A percentile compares a stretch with the other conserved stretches of the same genome.
These are phyloP conservation scores for Dendronephthya gigantea DNA, from an alignment of 64 coral and sea anemone species.

Conservation along the genomic window DNA sequence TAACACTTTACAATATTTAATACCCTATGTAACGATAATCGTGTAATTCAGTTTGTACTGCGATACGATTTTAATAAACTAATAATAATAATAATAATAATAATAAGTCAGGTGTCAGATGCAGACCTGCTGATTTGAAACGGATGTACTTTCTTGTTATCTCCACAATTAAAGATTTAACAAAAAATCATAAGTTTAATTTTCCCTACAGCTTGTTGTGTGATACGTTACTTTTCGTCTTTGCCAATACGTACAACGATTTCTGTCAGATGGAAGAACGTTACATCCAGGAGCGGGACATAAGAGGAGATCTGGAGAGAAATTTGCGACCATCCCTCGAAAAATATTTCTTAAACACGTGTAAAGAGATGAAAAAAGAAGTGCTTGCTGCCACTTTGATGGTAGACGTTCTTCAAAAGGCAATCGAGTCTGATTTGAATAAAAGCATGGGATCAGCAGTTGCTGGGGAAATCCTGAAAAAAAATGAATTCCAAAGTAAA, in stretches of 20 bases:
- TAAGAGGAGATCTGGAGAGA: not conserved
- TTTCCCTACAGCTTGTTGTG: not conserved
- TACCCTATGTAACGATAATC: too few relatives aligned
- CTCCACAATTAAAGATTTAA: not conserved
- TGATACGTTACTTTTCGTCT: not conserved
- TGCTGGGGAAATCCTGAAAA: not conserved
- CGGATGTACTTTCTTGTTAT: not conserved
- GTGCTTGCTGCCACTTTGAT: not conserved
- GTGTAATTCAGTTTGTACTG: too few relatives aligned
- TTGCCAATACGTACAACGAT: not conserved
- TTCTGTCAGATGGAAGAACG: not conserved
- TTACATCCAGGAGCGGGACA: not conserved
- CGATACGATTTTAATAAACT: too few relatives aligned
- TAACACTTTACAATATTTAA: too few relatives aligned
- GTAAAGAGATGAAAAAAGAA: not conserved
- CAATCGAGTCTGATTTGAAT: not conserved
- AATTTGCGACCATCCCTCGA: not conserved
- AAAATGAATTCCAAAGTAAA: not conserved
- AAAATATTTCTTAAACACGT: not conserved
- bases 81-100: too few relatives aligned
- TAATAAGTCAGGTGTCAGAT: not conserved
- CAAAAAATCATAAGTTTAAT: not conserved
- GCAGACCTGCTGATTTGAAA: not conserved
- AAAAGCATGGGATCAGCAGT: not conserved
- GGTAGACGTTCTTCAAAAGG: not conserved